Base-by-base conservation (phyloP, 2,888 invertebrate species). In the Tetranychus piercei region DNA sequence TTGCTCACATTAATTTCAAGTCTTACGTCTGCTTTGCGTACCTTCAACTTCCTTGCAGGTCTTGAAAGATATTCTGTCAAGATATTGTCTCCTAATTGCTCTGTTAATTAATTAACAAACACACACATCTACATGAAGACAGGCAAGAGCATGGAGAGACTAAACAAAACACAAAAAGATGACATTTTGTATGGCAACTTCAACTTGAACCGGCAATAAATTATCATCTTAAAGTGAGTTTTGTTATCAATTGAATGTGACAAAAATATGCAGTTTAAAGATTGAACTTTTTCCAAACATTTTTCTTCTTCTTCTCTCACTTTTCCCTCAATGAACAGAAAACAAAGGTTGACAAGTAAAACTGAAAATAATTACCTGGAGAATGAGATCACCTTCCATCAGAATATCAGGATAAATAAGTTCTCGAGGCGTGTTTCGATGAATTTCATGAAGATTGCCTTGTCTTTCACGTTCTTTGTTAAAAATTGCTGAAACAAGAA, bases 301-400 rank as follows among this genome's bases (percentile, higher is more conserved):
- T 55, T 45, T 9, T 15, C 9, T 55, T 55, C 11, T 55, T 55
- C 8, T 45, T 45, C 45, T 11, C 45, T 45, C 55, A 55, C 9
- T 15, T 11, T 45, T 45, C 7, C 7, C 45, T 45, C 55, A 55
- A 6, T 55, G 9, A 15, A 55, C 15, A 9, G n/a, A n/a, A 65
- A 65, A n/a, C 15, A 65, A 65, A 69, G 11, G 23, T 2, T n/a
- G n/a, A n/a, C n/a, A n/a, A 15, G 15, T 15, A 3, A 55, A 55
- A 55, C 0, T 5, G 15, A 55, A 34, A 34, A 34, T 15, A 6
- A 81, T 85, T 85, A 93, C 93, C 90, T 94, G 93, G 81, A 94
- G 87, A 86, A 94, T 93, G 89, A 92, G 90, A 85, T 94, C 93
- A 79, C 93, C 93, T 83, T 94, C 93, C 79, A 93, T 87, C 3